These are phyloP conservation scores for Drosophila triauraria DNA, from an alignment of 1,140 invertebrate species.

Conservation along the genomic window DNA sequence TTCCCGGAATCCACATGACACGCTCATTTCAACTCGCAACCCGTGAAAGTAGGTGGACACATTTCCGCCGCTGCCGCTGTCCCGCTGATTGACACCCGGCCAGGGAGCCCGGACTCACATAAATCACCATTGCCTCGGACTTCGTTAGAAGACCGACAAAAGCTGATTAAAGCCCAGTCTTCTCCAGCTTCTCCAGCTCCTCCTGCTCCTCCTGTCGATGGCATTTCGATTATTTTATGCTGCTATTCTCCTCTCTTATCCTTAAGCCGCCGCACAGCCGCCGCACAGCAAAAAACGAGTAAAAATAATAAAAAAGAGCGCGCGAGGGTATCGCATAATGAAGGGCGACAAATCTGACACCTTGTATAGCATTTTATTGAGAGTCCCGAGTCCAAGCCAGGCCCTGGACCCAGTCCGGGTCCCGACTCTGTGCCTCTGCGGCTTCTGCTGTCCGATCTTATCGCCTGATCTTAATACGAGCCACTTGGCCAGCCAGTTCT, in stretches of 20 bases:
- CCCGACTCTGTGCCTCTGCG: conserved; percentile 22
- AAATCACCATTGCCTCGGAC: conserved; percentile 43
- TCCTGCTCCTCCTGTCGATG: conserved; percentile 36
- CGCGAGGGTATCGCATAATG: conserved; percentile 70
- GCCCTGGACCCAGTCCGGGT: not conserved
- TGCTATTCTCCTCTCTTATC: conserved; percentile 10
- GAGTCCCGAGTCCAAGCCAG: conserved; percentile 24
- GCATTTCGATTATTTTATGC: conserved; percentile 78
- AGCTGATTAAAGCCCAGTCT: conserved; percentile 54
- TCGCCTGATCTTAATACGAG: conserved; percentile 84
- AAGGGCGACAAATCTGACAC: conserved; percentile 85
- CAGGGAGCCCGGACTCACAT: conserved; percentile 15
- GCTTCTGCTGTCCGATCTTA: conserved; percentile 81
- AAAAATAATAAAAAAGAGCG: not conserved
- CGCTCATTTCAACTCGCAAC: conserved; percentile 31
- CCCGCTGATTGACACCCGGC: conserved; percentile 59
- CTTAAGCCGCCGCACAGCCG: conserved; percentile 27
- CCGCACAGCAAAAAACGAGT: conserved; percentile 7
- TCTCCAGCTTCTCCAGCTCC: not conserved
- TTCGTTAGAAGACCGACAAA: conserved; percentile 55
- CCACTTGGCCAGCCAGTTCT: conserved; percentile 61
- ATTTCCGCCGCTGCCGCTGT: conserved; percentile 61
- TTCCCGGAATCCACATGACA: conserved; percentile 69
- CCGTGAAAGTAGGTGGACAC: conserved; percentile 77
- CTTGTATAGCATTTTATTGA: conserved; percentile 85